phyloP scores from a whole-genome alignment of 2,888 invertebrate genomes.

The Pammene fasciana region DNA sequence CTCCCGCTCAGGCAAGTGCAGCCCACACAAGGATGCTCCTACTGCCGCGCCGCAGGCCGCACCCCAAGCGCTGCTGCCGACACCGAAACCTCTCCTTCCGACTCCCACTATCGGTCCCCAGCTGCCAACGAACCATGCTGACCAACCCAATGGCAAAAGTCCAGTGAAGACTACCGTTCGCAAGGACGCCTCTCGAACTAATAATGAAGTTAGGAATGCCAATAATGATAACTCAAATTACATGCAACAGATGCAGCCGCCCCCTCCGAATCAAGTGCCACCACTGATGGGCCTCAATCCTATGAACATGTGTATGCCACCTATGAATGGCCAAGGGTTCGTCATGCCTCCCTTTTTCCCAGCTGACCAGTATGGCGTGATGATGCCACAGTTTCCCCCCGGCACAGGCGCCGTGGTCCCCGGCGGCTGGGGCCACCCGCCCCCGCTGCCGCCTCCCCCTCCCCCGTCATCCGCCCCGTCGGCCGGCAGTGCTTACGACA shows the following conservation, averaged over 20 bases:
- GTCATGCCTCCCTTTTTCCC: constrained; percentile 74
- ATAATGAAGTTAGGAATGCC: constrained; percentile 46
- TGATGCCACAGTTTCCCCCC: constrained; percentile 61
- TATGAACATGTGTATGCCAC: constrained; percentile 71
- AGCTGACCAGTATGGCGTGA: constrained; percentile 73
- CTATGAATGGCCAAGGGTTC: constrained; percentile 66
- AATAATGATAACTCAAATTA: constrained; percentile 49
- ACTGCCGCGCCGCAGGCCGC: constrained; percentile 62
- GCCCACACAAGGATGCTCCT: constrained; percentile 68
- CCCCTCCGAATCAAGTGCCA: constrained; percentile 63
- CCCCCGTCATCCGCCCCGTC: constrained; percentile 61
- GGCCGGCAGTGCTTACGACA: constrained; percentile 54
- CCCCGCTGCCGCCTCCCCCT: constrained; percentile 74
- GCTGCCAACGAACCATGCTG: constrained; percentile 54
- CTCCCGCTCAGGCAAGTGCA: constrained; percentile 83
- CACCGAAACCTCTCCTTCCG: constrained; percentile 59
- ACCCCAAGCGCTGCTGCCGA: constrained; percentile 58
- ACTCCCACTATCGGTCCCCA: constrained; percentile 67
- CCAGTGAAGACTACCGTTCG: constrained; percentile 54
- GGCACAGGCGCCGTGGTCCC: constrained; percentile 52
- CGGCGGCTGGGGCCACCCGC: constrained; percentile 65
- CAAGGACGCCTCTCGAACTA: constrained; percentile 45
- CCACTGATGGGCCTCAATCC: constrained; percentile 73
- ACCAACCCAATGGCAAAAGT: constrained; percentile 55
- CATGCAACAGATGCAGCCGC: constrained; percentile 49